Evolutionary conservation across 1,140 invertebrate genomes (phyloP).

Genomic region (Bicyclus anynana): DNA sequence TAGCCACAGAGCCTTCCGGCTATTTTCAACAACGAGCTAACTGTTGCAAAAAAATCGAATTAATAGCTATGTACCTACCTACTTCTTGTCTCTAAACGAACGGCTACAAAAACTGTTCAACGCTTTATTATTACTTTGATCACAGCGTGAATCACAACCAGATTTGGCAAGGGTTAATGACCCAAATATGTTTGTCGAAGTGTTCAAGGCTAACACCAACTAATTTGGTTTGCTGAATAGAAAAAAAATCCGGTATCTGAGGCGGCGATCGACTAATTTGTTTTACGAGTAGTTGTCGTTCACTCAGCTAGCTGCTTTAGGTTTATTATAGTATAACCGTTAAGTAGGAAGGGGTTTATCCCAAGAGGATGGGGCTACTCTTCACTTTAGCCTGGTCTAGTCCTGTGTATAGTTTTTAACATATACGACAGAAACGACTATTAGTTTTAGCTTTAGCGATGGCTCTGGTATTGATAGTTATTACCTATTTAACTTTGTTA

Average conservation of each 20-base stretch:
- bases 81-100: conserved; percentile 53
- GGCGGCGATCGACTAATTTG: conserved; percentile 45
- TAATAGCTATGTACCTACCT: conserved; percentile 21
- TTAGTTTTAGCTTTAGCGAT: too few relatives aligned
- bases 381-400: too few relatives aligned
- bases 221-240: conserved; percentile 58
- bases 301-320: background rate
- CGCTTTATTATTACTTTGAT: conserved; percentile 71
- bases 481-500: too few relatives aligned
- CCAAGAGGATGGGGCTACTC: too few relatives aligned
- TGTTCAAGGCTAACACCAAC: conserved; percentile 67
- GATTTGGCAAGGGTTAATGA: conserved; percentile 73
- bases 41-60: conserved; percentile 48
- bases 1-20: conserved; percentile 40
- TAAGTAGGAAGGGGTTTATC: too few relatives aligned
- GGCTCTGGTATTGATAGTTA: too few relatives aligned
- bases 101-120: conserved; percentile 68
- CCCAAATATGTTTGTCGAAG: conserved; percentile 71
- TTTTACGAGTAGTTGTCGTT: conserved; percentile 28
- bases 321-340: conserved; percentile 13
- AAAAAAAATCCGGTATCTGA: conserved; percentile 57
- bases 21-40: conserved; percentile 37
- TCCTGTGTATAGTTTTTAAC: too few relatives aligned
- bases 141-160: conserved; percentile 72
- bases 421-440: too few relatives aligned